A percentile compares a stretch with the other conserved stretches of the same genome.
Conservation (phyloP, 2,113 vertebrate genomes). For the Mus spicilegus region DNA sequence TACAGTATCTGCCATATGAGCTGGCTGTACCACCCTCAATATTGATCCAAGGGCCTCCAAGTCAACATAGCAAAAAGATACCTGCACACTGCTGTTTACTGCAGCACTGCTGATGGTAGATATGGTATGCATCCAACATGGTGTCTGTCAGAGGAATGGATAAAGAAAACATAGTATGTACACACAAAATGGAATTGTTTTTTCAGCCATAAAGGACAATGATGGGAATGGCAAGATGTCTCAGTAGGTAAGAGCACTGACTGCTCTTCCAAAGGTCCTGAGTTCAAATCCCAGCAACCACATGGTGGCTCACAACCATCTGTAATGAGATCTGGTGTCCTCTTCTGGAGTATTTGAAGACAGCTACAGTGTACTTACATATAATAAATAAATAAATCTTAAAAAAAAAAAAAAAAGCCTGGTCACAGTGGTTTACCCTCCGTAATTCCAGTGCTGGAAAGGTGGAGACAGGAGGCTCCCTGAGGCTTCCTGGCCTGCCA, state of each 20-base stretch:
- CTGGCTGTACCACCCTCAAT: background rate
- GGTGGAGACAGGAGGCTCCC: background rate
- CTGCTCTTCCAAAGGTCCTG: no score
- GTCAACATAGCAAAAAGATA: background rate
- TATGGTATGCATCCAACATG: background rate
- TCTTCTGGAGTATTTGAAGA: no score
- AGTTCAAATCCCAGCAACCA: no score
- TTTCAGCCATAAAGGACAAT: background rate
- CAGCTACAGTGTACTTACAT: no score
- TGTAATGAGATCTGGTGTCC: no score
- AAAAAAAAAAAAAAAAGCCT: background rate
- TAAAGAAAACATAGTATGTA: background rate
- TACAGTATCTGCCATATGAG: background rate
- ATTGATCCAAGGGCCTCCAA: background rate
- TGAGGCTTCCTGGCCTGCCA: background rate
- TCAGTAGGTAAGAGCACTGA: no score
- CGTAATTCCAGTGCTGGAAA: background rate
- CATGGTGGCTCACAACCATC: no score
- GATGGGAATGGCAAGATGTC: no score
- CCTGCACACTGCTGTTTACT: background rate
- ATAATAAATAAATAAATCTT: no score
- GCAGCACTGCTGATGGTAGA: background rate
- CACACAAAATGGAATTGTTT: background rate
- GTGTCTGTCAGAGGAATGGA: background rate
- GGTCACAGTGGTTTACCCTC: background rate